A percentile compares a stretch with the other conserved stretches of the same genome.
phyloP scores from a whole-genome alignment of 2,797 vertebrate genomes.

The Novumbra hubbsi region DNA sequence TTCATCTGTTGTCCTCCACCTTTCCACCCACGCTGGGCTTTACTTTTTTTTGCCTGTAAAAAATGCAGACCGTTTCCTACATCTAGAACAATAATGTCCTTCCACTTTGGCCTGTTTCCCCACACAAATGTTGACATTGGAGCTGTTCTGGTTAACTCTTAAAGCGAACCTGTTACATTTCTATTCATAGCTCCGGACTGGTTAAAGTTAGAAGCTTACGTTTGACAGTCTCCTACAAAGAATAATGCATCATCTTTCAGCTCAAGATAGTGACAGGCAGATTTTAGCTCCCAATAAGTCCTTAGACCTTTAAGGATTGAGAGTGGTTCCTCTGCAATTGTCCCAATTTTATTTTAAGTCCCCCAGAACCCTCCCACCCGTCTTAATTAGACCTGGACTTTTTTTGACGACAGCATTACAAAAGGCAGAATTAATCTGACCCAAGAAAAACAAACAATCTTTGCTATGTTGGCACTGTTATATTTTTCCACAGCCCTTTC shows the following conservation, averaged over 20 bases:
- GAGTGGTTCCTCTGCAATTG: not conserved
- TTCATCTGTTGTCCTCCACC: too few relatives aligned
- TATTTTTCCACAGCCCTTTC: too few relatives aligned
- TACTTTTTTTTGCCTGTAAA: not conserved
- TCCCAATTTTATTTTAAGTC: not conserved
- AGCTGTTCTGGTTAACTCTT: not conserved
- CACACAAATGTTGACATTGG: slow-evolving; percentile 29
- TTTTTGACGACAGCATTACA: not conserved
- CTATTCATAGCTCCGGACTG: too few relatives aligned
- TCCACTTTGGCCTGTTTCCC: slow-evolving; percentile 40
- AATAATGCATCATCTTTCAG: too few relatives aligned
- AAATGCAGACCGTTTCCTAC: slow-evolving; percentile 26
- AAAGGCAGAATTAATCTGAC: not conserved
- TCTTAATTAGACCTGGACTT: not conserved
- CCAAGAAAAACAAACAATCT: not conserved
- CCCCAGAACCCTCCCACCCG: not conserved
- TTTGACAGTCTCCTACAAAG: too few relatives aligned
- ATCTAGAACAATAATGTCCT: slow-evolving; percentile 47
- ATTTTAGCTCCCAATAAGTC: too few relatives aligned
- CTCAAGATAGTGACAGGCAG: too few relatives aligned
- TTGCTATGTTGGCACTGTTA: not conserved
- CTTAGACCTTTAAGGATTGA: too few relatives aligned
- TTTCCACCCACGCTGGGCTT: not conserved
- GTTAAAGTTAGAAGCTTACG: too few relatives aligned
- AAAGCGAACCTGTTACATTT: too few relatives aligned